Conservation (phyloP, 1,140 invertebrate species). For the Eupristina koningsbergeri region DNA sequence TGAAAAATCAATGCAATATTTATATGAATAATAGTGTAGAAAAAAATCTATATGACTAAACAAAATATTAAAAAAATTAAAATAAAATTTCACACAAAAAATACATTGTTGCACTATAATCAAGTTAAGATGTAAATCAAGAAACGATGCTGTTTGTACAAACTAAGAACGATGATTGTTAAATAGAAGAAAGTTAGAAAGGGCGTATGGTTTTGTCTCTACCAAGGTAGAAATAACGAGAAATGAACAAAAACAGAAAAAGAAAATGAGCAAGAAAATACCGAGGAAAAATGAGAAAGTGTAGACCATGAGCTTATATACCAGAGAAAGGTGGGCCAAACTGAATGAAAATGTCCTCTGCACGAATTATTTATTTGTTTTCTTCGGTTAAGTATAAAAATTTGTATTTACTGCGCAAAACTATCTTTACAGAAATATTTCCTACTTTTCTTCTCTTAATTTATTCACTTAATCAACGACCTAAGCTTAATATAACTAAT, state of each 20-base stretch:
- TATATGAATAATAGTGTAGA: too few species aligned
- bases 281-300: constrained; percentile 51
- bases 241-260: constrained; percentile 22
- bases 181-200: constrained; percentile 24
- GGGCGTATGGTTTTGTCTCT: neutral
- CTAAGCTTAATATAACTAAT: constrained; percentile 13
- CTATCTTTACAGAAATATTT: constrained; percentile 19
- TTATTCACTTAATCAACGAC: constrained; percentile 37
- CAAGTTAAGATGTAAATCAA: constrained; percentile 30
- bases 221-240: neutral
- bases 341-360: constrained; percentile 25
- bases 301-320: constrained; percentile 15
- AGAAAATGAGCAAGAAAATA: neutral
- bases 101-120: neutral
- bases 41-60: neutral
- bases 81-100: neutral
- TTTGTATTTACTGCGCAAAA: constrained; percentile 40
- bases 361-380: constrained; percentile 60
- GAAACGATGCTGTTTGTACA: neutral
- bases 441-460: constrained; percentile 29
- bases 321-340: constrained; percentile 41
- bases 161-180: constrained; percentile 28
- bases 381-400: constrained; percentile 62
- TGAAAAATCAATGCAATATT: too few species aligned
- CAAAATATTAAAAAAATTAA: neutral